phyloP scores from a whole-genome alignment of 1,140 invertebrate species.

The Pseudomyrmex concolor region DNA sequence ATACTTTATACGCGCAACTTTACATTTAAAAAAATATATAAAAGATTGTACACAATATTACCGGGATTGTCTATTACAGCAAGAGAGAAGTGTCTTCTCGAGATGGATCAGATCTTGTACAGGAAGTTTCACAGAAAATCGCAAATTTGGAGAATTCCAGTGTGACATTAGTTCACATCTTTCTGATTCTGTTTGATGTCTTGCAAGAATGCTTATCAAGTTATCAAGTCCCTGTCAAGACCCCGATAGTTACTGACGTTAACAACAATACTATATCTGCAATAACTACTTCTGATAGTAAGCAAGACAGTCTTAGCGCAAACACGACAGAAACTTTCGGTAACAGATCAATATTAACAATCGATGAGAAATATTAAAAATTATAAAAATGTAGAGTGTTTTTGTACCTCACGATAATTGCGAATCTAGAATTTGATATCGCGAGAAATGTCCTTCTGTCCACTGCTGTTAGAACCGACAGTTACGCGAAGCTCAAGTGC shows the following conservation, averaged over 20 bases:
- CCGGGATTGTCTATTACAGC: slow-evolving; percentile 63
- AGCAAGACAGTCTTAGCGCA: background rate
- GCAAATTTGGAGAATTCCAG: background rate
- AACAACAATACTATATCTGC: slow-evolving; percentile 46
- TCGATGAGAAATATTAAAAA: background rate
- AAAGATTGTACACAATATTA: slow-evolving; percentile 23
- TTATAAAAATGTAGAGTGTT: background rate
- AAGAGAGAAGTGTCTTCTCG: slow-evolving; percentile 2
- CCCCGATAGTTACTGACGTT: background rate
- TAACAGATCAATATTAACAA: background rate
- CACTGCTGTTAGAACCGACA: background rate
- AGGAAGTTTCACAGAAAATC: background rate
- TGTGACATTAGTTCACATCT: slow-evolving; percentile 32
- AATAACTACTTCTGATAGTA: background rate
- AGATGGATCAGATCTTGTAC: background rate
- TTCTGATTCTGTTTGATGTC: slow-evolving; percentile 48
- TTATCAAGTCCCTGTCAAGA: background rate
- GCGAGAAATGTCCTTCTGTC: background rate
- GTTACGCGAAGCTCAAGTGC: background rate
- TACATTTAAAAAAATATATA: background rate
- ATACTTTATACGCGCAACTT: background rate
- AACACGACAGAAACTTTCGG: background rate
- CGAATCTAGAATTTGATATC: slow-evolving; percentile 14
- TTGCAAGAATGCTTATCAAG: slow-evolving; percentile 45
- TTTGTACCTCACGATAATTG: slow-evolving; percentile 14